Evolutionary conservation across 2,888 invertebrate species (phyloP), one percentile per base, ranked within the genome.

Genomic region (Lamellibrachia satsuma): DNA sequence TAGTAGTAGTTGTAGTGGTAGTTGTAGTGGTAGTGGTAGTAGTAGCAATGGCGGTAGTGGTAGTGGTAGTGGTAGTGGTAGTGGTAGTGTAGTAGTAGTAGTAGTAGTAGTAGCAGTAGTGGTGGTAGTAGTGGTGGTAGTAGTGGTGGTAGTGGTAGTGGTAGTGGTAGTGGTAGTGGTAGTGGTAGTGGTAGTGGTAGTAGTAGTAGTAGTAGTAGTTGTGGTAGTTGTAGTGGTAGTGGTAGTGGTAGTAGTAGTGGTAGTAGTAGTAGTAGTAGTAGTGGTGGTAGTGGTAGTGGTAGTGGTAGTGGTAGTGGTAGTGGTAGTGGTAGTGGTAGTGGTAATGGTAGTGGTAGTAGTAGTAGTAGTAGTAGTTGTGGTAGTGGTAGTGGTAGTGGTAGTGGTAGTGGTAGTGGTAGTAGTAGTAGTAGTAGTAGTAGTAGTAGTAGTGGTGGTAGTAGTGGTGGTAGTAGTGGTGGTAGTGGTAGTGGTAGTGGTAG

Each of bases 1-100:
- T 1, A 91, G 91, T 91, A 1, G 91, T 1, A 91, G 91, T 91
- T 1, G 91, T 1, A 91, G 91, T 91, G 51, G 91, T 1, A 91
- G 91, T 91, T 27, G 91, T 91, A 91, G 91, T 91, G 51, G 91
- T 91, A 91, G 91, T 91, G 51, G 91, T 91, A 91, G 91, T 91
- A 1, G 91, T 91, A 91, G 91, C 1, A 1, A 2, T 91, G 1
- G 91, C 1, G 51, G 91, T 91, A 1, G 91, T 91, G 51, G 91
- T 91, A 91, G 91, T 91, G 51, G 91, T 91, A 91, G 91, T 91
- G 51, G 91, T 91, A 91, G 91, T 91, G 51, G 91, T 91, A 91
- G 91, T 91, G 51, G 91, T 91, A 91, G 91, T 91, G 51, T 1
- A 1, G 1, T 1, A 1, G 91, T 91, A 1, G 91, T 91, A 1